Evolutionary conservation across 1,140 invertebrate genomes (phyloP), one percentile per base, ranked within the genome.

Genomic region (Temnothorax longispinosus): DNA sequence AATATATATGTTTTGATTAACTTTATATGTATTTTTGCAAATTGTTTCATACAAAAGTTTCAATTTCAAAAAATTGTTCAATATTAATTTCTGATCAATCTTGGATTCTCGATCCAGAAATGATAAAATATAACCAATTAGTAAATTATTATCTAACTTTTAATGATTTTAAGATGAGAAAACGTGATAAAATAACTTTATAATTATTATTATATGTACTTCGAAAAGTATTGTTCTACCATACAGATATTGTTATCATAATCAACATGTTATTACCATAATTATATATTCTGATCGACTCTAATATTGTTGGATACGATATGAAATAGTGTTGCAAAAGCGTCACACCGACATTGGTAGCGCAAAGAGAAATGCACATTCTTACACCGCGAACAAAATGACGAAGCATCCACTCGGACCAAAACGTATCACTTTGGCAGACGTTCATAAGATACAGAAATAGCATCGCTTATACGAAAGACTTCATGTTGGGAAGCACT

Each of bases 401-500:
- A 75, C 13, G 2, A 74, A 60, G 50, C 27, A 71, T 44, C n/a
- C 35, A 54, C 11, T 65, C 32, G 41, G 21, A 58, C 1, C 7
- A 80, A 41, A 67, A 54, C 5, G 15, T 27, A 78, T 13, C 32
- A 74, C 21, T 47, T 21, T 60, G 47, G 21, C 81, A 74, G 32
- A 41, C 47, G 15, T 56, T 35, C 50, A 50, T 18, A 18, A 15
- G 41, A n/a, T 52, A 35, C 69, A 74, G 47, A 82, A 89, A 89
- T 89, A 89, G 62, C 32, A 71, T 18, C 74, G 67, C 18, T 56
- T 52, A 50, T 44, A 38, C 60, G 62, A 81, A 64, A 64, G 60
- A 35, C 69, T 81, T 65, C 15, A 60, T 62, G 8, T 65, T 74
- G 85, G 35, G 62, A 54, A 89, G 67, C 76, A 86, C 85, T 82